Evolutionary conservation across 2,113 vertebrate genomes (phyloP).

Genomic region (Dinomys branickii): DNA sequence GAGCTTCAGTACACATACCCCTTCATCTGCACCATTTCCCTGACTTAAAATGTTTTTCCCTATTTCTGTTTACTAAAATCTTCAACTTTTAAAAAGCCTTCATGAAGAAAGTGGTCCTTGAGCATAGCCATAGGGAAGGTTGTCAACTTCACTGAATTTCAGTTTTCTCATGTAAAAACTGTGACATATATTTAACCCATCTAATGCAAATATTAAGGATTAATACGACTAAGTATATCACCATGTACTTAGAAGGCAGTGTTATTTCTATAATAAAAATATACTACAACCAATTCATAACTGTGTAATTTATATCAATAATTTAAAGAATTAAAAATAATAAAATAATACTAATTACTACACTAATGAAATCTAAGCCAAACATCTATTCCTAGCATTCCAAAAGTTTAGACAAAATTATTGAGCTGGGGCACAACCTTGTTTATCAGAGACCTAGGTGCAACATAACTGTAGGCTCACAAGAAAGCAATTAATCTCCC

Average conservation of each 20-base stretch:
- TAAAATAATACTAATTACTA: neutral
- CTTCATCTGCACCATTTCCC: constrained; percentile 15
- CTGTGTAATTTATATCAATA: neutral
- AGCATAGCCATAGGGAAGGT: neutral
- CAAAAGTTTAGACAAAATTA: constrained; percentile 14
- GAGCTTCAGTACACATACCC: constrained; percentile 1
- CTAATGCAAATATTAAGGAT: neutral
- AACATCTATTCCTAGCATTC: neutral
- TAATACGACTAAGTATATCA: neutral
- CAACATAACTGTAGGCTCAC: neutral
- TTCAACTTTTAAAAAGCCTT: constrained; percentile 28
- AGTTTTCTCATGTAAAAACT: neutral
- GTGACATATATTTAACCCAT: neutral
- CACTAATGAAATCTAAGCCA: neutral
- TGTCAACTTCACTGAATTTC: neutral
- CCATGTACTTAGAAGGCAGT: neutral
- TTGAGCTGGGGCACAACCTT: neutral
- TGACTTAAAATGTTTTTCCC: constrained; percentile 31
- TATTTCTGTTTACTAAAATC: constrained; percentile 34
- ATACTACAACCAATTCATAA: neutral
- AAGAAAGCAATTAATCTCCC: neutral
- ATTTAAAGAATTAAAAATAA: constrained; percentile 34
- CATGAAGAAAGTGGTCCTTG: neutral
- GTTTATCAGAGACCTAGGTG: neutral
- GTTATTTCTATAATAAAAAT: constrained; percentile 42